Percentiles rank a stretch among this genome's conserved stretches.
Evolutionary conservation across 1,140 invertebrate genomes (phyloP).

Genomic region (Drosophila sucinea): DNA sequence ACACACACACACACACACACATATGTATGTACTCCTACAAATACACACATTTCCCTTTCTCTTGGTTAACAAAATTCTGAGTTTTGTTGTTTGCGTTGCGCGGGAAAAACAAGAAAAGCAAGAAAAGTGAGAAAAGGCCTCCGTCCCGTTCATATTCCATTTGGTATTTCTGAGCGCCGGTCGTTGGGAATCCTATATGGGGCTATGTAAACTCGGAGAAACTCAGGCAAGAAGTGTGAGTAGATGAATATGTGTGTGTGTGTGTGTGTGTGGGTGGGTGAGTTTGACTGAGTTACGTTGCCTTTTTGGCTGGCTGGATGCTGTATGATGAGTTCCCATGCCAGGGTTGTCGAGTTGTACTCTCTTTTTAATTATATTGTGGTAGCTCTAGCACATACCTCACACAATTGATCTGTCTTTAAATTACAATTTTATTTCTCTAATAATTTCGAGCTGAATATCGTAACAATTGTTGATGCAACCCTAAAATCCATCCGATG

Average conservation of each 20-base stretch:
- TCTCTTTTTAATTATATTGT: not conserved
- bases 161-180: slow-evolving; percentile 60
- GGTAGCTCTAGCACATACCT: not conserved
- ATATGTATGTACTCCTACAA: not conserved
- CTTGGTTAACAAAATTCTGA: slow-evolving; percentile 45
- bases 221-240: slow-evolving; percentile 4
- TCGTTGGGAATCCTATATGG: slow-evolving; percentile 50
- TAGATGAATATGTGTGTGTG: not conserved
- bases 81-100: slow-evolving; percentile 5
- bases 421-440: no score
- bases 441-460: no score
- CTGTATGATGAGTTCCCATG: not conserved
- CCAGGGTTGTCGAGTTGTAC: slow-evolving; percentile 4
- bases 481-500: no score
- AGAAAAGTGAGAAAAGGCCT: not conserved
- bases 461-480: no score
- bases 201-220: slow-evolving; percentile 53
- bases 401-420: not conserved
- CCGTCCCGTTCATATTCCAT: not conserved
- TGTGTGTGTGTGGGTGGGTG: not conserved
- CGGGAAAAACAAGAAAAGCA: slow-evolving; percentile 5
- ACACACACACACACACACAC: slow-evolving; percentile 19
- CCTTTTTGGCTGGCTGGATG: not conserved
- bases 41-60: slow-evolving; percentile 39
- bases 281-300: not conserved